Conservation (phyloP, 1,140 invertebrate species). For the Halotydeus destructor region DNA sequence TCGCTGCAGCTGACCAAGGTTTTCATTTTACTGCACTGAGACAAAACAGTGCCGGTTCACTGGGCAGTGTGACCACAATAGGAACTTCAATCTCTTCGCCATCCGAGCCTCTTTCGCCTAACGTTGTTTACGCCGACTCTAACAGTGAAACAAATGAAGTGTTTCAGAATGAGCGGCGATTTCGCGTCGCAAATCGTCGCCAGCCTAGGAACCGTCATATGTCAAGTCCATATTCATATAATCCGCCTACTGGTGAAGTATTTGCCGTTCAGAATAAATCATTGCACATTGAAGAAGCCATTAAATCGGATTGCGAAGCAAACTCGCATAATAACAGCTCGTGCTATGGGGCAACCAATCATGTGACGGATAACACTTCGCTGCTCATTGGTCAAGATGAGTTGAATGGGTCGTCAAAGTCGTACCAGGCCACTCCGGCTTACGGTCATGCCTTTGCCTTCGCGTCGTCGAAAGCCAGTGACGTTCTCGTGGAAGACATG, state of each 20-base stretch:
- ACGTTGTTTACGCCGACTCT: not conserved
- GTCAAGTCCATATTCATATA: slow-evolving; percentile 11
- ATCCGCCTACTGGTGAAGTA: not conserved
- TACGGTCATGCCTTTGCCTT: slow-evolving; percentile 14
- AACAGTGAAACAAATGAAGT: not conserved
- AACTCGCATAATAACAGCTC: not conserved
- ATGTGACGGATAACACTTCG: not conserved
- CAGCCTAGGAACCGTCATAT: slow-evolving; percentile 10
- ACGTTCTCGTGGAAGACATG: no score
- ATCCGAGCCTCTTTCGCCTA: slow-evolving; percentile 3
- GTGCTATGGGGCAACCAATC: not conserved
- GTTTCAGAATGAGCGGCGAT: no score
- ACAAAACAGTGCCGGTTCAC: not conserved
- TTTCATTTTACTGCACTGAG: not conserved
- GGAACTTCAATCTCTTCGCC: not conserved
- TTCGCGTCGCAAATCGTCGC: no score
- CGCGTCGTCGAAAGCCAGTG: slow-evolving; percentile 1
- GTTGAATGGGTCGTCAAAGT: no score
- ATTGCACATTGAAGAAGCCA: slow-evolving; percentile 1
- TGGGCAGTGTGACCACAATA: not conserved
- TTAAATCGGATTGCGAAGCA: not conserved
- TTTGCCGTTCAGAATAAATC: not conserved
- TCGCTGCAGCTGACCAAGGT: not conserved
- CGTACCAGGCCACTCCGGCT: slow-evolving; percentile 16
- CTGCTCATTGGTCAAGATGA: no score